Evolutionary conservation across 2,797 vertebrate genomes (phyloP), one percentile per base, ranked within the genome.

Genomic region (Somateria mollissima): DNA sequence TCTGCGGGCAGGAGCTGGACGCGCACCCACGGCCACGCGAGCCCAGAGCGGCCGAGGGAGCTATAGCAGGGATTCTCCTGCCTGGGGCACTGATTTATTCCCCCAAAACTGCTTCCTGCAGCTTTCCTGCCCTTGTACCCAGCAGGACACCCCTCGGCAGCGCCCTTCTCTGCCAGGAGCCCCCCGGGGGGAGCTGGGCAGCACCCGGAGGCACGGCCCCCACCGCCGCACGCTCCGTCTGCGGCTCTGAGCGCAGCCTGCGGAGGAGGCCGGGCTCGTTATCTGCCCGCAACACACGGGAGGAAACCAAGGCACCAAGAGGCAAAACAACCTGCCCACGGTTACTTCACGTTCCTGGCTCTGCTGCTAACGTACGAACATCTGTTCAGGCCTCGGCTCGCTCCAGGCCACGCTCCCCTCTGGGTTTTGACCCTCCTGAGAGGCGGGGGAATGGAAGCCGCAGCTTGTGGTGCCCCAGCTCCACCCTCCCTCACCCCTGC

Each of bases 371-470:
- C 22, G 7, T 25, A 93, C 86, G 39, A 91, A 36, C 78, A 70
- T 67, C 66, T 84, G 8, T 60, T 85, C 73, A 94, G 92, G 88
- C 65, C 90, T 77, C 88, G 83, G 93, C 85, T 67, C 34, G 65
- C 32, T 67, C 43, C 65, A 18, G 32, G 24, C 43, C 25, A 34
- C 11, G 62, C 8, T 75, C 39, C 20, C 71, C 65, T 16, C 73
- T 39, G 27, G 54, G 22, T 62, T 88, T 90, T 89, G 90, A 77
- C 83, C 76, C 80, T 67, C 61, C 32, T 13, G 58, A 74, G 80
- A 91, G 73, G 53, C 67, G 4, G 20, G 72, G 79, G 94, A 93
- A 84, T 61, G 17, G 74, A 86, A 81, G 47, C 49, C 49, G 76
- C 5, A 8, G 43, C 80, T 64, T 87, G 72, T 66, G 74, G 65